Evolutionary conservation across 2,888 invertebrate genomes (phyloP).

Genomic region (Limenitis camilla): DNA sequence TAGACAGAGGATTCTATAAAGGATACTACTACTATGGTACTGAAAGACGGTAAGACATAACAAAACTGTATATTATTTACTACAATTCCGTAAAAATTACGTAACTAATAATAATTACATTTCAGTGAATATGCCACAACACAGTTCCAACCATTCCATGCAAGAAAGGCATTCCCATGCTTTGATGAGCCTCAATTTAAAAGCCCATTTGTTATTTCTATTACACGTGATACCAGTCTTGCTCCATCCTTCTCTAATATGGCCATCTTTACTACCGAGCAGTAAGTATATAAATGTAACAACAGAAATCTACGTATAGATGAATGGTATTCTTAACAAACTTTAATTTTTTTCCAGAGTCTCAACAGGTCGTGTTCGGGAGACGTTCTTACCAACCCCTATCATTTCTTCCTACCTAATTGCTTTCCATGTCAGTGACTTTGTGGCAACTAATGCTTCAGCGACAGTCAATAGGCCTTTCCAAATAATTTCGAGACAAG

Average conservation of each 20-base stretch:
- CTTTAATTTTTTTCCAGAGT: constrained; percentile 24
- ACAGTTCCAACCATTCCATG: constrained; percentile 86
- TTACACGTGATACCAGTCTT: constrained; percentile 73
- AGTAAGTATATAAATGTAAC: constrained; percentile 37
- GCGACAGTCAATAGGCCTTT: constrained; percentile 44
- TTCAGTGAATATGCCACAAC: constrained; percentile 75
- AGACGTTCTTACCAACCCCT: constrained; percentile 74
- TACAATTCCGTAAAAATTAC: background rate
- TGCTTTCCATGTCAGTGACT: constrained; percentile 89
- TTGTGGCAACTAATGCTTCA: constrained; percentile 53
- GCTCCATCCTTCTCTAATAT: constrained; percentile 78
- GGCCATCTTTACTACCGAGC: constrained; percentile 56
- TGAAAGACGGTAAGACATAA: constrained; percentile 37
- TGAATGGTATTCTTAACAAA: background rate
- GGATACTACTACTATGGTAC: constrained; percentile 53
- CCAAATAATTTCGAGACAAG: constrained; percentile 57
- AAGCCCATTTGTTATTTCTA: constrained; percentile 79
- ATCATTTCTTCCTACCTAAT: constrained; percentile 87
- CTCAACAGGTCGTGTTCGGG: constrained; percentile 37
- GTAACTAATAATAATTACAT: constrained; percentile 8
- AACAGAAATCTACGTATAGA: background rate
- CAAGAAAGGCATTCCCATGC: constrained; percentile 89
- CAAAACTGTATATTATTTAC: background rate
- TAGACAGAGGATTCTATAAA: constrained; percentile 62
- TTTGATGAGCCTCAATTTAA: constrained; percentile 91